A percentile compares a stretch with the other conserved stretches of the same genome.
phyloP scores from a whole-genome alignment of 1,140 invertebrate genomes.

The Drosophila takahashii region DNA sequence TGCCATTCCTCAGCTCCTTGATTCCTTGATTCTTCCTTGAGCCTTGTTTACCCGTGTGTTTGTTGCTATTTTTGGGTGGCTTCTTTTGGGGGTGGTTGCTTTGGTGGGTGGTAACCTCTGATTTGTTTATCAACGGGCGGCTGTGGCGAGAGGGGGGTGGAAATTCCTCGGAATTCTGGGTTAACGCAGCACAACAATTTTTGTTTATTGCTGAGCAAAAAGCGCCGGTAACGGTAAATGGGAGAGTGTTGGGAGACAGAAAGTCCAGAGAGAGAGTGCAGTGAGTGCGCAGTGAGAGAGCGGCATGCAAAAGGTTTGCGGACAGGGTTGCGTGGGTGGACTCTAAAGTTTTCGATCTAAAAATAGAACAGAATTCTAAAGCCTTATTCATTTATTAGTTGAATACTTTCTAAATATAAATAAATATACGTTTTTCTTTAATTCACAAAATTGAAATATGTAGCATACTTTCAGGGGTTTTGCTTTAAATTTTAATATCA shows the following conservation, averaged over 20 bases:
- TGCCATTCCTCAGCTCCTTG: conserved; percentile 32
- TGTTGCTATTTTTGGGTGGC: conserved; percentile 10
- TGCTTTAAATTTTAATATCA: background rate
- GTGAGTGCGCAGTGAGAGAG: conserved; percentile 26
- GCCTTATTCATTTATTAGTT: no score
- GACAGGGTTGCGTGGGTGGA: background rate
- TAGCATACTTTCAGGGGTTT: background rate
- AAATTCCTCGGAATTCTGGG: conserved; percentile 9
- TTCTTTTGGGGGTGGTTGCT: conserved; percentile 5
- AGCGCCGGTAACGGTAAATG: conserved; percentile 47
- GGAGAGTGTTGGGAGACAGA: conserved; percentile 7
- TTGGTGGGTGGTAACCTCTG: conserved; percentile 25
- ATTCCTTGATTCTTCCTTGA: conserved; percentile 22
- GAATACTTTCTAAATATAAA: no score
- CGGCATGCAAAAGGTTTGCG: conserved; percentile 9
- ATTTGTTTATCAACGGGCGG: conserved; percentile 69
- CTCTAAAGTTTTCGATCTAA: background rate
- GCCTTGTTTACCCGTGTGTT: conserved; percentile 24
- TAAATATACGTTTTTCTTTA: no score
- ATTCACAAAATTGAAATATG: no score
- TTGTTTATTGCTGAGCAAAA: conserved; percentile 68
- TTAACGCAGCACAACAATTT: conserved; percentile 49
- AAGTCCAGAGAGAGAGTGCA: conserved; percentile 10
- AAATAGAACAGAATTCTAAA: background rate
- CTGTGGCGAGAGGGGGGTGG: background rate